Evolutionary conservation across 2,888 invertebrate genomes (phyloP), one percentile per base, ranked within the genome.

Genomic region (Yponomeuta sedellus): DNA sequence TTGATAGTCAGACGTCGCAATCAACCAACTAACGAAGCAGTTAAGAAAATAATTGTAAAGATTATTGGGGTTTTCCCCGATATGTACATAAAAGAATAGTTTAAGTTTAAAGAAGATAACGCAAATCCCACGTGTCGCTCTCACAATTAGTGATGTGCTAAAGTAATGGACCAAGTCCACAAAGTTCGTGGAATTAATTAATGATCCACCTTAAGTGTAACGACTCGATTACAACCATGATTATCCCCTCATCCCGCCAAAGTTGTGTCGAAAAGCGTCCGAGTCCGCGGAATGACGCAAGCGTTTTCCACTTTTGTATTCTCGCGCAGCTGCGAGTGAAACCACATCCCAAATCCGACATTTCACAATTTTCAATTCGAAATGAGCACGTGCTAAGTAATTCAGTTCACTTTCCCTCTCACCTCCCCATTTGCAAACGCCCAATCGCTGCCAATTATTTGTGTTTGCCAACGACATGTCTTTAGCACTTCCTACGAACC

Each of bases 341-440:
- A 83, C 77, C 79, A 74, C 69, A 72, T 80, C 74, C 79, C 76
- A 79, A 80, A 78, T 79, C 71, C 69, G 71, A 74, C 44, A 79
- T 83, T 83, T 81, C 82, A 74, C 77, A 82, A 79, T 77, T 76
- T 78, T 73, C 72, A 74, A 72, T 74, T 72, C 67, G 70, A 74
- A 82, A 81, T 80, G 75, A 73, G 81, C 72, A 72, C 79, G 77
- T 69, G 78, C 76, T 81, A 82, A 83, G 77, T 81, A 77, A 78
- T 76, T 80, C 75, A 74, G 73, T 76, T 76, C 74, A 77, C 84
- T 83, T 81, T 86, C 83, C 12, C 44, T 80, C 79, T 77, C 77
- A 71, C 74, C 72, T 76, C 72, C 72, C 75, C 78, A 81, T 83
- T 81, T 75, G 75, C 74, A 74, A 75, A 71, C 73, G 72, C 69